Evolutionary conservation across 2,797 vertebrate genomes (phyloP), one percentile per base, ranked within the genome.

Genomic region (Fistularia commersonii): DNA sequence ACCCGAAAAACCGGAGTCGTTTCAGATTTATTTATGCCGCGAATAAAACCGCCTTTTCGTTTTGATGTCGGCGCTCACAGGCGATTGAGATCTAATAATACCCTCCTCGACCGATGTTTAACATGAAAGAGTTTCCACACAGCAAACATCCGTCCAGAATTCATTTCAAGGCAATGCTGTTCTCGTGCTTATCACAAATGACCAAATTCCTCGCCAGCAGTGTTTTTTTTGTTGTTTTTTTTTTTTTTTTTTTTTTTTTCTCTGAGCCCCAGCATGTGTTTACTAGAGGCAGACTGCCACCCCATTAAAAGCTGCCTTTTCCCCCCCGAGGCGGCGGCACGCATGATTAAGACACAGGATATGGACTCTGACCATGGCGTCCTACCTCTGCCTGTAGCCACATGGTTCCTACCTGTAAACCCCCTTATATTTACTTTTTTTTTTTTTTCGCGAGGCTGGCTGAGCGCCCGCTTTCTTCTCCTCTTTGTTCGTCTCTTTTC

Each of bases 351-450:
- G 75, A 81, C 82, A 86, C 82, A 81, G 84, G 87, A 87, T 87
- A 81, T 87, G 78, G 79, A 83, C 79, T 82, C 76, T 72, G 82
- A 80, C 72, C 73, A 61, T 70, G 78, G 72, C 75, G 69, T 82
- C 82, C 72, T 77, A 71, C 73, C 68, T 69, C 65, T 72, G 70
- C 80, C 67, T 74, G 69, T 74, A 83, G 74, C 83, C 80, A 69
- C 85, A 84, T 86, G 84, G 79, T 76, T 82, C 66, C 83, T 80
- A 85, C 86, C 83, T 84, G 82, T 87, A 85, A 89, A 87, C 48
- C 53, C 31, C 62, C 61, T 59, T 48, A 51, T 74, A 69, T 54
- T 56, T 64, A 57, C 64, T 57, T 51, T 52, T 66, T 62, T 70
- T 58, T 59, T 66, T 61, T 59, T 64, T 66, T 64, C 71, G n/a